A percentile compares a stretch with the other conserved stretches of the same genome.
Evolutionary conservation across 2,113 vertebrate species (phyloP).

Genomic region (Callithrix jacchus): DNA sequence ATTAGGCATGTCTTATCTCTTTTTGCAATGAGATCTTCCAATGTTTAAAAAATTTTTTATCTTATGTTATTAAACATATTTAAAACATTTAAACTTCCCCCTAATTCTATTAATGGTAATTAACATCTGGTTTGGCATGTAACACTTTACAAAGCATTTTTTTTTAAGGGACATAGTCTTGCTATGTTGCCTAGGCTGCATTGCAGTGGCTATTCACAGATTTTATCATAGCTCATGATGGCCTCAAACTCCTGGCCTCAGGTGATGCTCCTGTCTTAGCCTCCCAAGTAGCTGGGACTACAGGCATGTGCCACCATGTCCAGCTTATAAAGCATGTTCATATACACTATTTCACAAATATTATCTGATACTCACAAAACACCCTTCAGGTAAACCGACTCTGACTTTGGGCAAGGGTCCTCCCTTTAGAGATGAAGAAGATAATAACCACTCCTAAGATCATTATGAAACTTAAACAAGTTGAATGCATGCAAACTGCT

Average conservation of each 20-base stretch:
- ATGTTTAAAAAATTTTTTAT: constrained; percentile 19
- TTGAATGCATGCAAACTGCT: background rate
- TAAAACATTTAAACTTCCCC: background rate
- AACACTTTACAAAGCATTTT: background rate
- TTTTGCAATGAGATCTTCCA: background rate
- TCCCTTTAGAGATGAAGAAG: constrained; percentile 19
- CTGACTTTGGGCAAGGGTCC: background rate
- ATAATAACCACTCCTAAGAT: background rate
- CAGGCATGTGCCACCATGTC: background rate
- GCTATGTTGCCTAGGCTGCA: background rate
- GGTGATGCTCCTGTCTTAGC: background rate
- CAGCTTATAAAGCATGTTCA: background rate
- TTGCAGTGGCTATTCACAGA: background rate
- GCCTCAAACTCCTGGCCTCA: background rate
- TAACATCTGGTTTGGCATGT: background rate
- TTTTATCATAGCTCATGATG: background rate
- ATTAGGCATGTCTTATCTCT: background rate
- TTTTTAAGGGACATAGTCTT: background rate
- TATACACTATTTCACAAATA: background rate
- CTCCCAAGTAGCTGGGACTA: background rate
- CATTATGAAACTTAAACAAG: constrained; percentile 11
- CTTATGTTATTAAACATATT: background rate
- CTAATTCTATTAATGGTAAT: background rate
- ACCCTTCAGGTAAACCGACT: background rate
- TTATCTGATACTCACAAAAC: background rate